Conservation (phyloP, 2,888 invertebrate species). For the Arenicola marina region DNA sequence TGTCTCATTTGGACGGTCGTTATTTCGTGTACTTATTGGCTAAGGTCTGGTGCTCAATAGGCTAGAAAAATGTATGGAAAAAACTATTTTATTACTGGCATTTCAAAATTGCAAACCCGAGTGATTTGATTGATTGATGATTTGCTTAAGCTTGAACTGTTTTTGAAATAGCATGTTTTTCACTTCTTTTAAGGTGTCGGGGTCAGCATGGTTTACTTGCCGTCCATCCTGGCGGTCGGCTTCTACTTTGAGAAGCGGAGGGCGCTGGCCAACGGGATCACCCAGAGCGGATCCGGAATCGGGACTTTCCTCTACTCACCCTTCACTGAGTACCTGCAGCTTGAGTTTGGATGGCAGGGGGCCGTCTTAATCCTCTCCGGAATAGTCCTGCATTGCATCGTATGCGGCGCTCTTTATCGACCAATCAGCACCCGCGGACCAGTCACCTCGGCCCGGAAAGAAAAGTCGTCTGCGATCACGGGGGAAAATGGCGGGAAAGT, state of each 20-base stretch:
- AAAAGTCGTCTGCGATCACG: not conserved
- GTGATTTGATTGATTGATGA: no score
- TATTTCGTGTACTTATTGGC: no score
- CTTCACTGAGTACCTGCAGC: slow-evolving; percentile 57
- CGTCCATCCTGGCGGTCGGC: slow-evolving; percentile 90
- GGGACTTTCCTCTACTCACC: slow-evolving; percentile 87
- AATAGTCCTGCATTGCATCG: slow-evolving; percentile 73
- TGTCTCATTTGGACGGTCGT: no score
- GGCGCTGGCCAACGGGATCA: slow-evolving; percentile 91
- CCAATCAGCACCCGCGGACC: slow-evolving; percentile 66
- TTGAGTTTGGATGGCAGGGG: slow-evolving; percentile 28
- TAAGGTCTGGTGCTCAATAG: no score
- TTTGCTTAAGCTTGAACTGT: no score
- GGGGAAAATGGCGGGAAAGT: not conserved
- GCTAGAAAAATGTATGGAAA: no score
- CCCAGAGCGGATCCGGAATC: slow-evolving; percentile 93
- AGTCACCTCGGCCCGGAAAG: no score
- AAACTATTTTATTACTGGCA: no score
- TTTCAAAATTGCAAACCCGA: no score
- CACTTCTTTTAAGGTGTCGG: slow-evolving; percentile 73
- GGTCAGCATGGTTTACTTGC: slow-evolving; percentile 91
- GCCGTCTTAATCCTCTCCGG: slow-evolving; percentile 66
- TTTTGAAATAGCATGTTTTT: not conserved
- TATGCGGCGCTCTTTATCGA: slow-evolving; percentile 79
- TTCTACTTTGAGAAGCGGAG: slow-evolving; percentile 97